Base-by-base conservation (phyloP, 2,888 invertebrate species). In the Pycnomerus fuliginosus region DNA sequence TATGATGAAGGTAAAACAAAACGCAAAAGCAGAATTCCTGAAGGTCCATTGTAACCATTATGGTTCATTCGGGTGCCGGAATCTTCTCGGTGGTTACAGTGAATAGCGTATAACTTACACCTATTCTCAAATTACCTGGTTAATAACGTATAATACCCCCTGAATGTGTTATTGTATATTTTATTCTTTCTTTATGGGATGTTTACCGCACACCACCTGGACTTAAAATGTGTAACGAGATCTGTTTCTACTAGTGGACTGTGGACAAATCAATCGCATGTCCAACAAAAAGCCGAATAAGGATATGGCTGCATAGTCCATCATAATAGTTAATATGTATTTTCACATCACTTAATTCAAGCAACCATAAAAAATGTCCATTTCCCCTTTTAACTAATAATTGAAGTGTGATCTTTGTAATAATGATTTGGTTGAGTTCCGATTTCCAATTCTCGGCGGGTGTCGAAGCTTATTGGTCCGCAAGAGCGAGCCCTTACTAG, bases 71-170 rank as follows among this genome's bases (percentile, higher is more conserved):
- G 8, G 8, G 4, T 4, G 20, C 8, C 20, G 20, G 20, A 20
- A 20, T 20, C 20, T 20, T 20, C 8, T 20, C 5, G 5, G 20
- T 20, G 20, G 20, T 31, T 16, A 16, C 8, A 2, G 32, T 44
- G 37, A 32, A 38, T 37, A 44, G 22, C 46, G 61, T 66, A 65
- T 69, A 67, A 66, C 64, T 68, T 68, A 67, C 68, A 67, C 65
- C 65, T 60, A 64, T 64, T 66, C 67, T 69, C 67, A 63, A 63
- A 65, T 69, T 68, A 67, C 69, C 66, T 67, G 64, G 62, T 64
- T 66, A 67, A 64, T 65, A 67, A 61, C 53, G 48, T 58, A 59
- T 62, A 65, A 67, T 65, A 48, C 64, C 56, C 48, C 44, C 52
- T 57, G 58, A 61, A 61, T 65, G 55, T 56, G 61, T 61, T 60